Evolutionary conservation across 37 sponge, comb jelly and placozoan genomes (phyloP), one percentile per base, ranked within the genome.

Genomic region (Hexactinellida sp.): DNA sequence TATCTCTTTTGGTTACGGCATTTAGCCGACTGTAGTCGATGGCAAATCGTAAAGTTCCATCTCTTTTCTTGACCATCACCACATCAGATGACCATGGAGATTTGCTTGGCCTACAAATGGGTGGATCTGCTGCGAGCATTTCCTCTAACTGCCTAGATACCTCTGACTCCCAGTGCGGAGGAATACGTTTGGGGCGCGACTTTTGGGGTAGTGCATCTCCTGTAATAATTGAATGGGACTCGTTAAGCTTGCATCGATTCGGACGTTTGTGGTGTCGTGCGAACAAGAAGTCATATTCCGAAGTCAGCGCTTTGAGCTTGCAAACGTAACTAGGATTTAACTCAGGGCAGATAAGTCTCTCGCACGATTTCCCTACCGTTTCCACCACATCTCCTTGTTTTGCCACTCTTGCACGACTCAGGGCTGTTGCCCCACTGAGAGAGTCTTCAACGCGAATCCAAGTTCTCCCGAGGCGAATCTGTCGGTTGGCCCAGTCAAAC

Each of bases 1-100:
- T 28, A 63, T 63, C 76, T n/a, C 34, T 63, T 23, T 63, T 63
- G 5, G 25, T 63, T 32, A 63, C 5, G 3, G 76, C 76, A n/a
- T 63, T 63, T 23, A 63, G 30, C 34, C 34, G 32, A 25, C 76
- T 7, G 30, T 63, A 63, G 76, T 63, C 76, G 34, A 63, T 63
- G 30, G 32, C 76, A 63, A 63, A 63, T 63, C 76, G 76, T 10
- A 63, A n/a, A 28, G 28, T 63, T 1, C 76, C 76, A 63, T 32
- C 76, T 63, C 30, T 63, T n/a, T 63, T 63, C 5, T n/a, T 63
- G 30, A 63, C 34, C 30, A 63, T 10, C 21, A 63, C 34, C 21
- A 63, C 76, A 63, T 63, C 34, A 10, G 76, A 63, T 23, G 76
- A 63, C 76, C 76, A 63, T 63, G 76, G 76, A 25, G 76, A 63